Conservation (phyloP, 2,113 vertebrate species). For the Podarcis muralis region DNA sequence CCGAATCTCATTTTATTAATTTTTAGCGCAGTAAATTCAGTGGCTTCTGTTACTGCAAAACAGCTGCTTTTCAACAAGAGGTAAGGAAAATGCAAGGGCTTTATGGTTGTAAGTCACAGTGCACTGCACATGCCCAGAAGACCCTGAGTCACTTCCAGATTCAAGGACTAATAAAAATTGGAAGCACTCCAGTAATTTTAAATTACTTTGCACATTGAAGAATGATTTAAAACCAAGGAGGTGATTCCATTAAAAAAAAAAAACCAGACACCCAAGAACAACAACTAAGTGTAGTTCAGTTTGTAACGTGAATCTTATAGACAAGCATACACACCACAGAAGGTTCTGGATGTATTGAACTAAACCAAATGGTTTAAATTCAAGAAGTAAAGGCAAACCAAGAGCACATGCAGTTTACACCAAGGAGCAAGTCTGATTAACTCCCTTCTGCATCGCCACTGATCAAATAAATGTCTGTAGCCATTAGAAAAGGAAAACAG, state of each 20-base stretch:
- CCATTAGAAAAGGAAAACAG: constrained; percentile 36
- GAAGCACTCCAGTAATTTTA: constrained; percentile 84
- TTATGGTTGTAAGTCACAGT: constrained; percentile 75
- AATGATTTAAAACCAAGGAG: constrained; percentile 84
- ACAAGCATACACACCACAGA: constrained; percentile 65
- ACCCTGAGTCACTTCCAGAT: constrained; percentile 77
- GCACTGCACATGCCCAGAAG: constrained; percentile 76
- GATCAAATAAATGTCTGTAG: background rate
- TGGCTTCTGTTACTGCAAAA: constrained; percentile 56
- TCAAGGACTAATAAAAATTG: constrained; percentile 85
- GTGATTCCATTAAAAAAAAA: constrained; percentile 74
- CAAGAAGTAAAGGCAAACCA: constrained; percentile 42
- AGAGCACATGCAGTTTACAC: constrained; percentile 68
- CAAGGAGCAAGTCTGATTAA: constrained; percentile 45
- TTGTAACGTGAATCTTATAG: constrained; percentile 78
- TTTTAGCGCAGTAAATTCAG: background rate
- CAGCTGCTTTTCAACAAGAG: constrained; percentile 25
- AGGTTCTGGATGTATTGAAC: constrained; percentile 61
- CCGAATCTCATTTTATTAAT: background rate
- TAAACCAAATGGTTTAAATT: constrained; percentile 71
- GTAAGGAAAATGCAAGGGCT: constrained; percentile 26
- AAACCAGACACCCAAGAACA: background rate
- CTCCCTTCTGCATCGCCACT: background rate
- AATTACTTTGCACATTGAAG: constrained; percentile 81
- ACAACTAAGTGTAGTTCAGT: constrained; percentile 74